Evolutionary conservation across 2,113 vertebrate species (phyloP).

Genomic region (Bufo gargarizans): DNA sequence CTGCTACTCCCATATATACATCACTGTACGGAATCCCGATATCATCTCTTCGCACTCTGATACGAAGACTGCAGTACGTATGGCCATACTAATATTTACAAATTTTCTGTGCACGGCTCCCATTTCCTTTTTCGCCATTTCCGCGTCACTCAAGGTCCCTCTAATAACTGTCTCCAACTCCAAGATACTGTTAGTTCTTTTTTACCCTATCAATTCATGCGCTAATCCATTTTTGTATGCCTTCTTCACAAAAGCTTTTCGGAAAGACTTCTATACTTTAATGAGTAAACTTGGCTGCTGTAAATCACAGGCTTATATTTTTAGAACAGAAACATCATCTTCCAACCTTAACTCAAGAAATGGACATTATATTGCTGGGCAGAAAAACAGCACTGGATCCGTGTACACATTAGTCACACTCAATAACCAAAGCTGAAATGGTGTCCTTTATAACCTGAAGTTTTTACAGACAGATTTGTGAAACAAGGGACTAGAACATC

Average conservation of each 20-base stretch:
- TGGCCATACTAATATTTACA: conserved; percentile 95
- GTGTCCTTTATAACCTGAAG: conserved; percentile 19
- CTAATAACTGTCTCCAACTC: conserved; percentile 92
- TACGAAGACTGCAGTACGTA: conserved; percentile 89
- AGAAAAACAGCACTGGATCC: conserved; percentile 75
- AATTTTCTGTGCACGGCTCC: conserved; percentile 97
- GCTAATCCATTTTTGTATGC: conserved; percentile 96
- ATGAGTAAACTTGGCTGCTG: conserved; percentile 90
- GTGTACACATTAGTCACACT: conserved; percentile 77
- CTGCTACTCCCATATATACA: conserved; percentile 92
- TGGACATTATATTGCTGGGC: conserved; percentile 71
- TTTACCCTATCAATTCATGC: conserved; percentile 97
- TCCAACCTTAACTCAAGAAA: conserved; percentile 77
- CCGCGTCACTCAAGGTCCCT: conserved; percentile 89
- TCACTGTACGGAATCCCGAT: conserved; percentile 86
- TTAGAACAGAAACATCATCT: conserved; percentile 86
- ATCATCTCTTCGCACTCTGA: conserved; percentile 83
- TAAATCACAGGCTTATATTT: conserved; percentile 86
- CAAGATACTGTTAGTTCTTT: conserved; percentile 93
- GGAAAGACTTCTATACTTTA: conserved; percentile 90
- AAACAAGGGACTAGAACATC: not conserved
- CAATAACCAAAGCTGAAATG: conserved; percentile 68
- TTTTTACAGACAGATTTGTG: conserved; percentile 21
- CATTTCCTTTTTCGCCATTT: conserved; percentile 97
- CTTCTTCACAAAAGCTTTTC: conserved; percentile 94